Base-by-base conservation (phyloP, 2,888 invertebrate genomes). In the Eupithecia inturbata region DNA sequence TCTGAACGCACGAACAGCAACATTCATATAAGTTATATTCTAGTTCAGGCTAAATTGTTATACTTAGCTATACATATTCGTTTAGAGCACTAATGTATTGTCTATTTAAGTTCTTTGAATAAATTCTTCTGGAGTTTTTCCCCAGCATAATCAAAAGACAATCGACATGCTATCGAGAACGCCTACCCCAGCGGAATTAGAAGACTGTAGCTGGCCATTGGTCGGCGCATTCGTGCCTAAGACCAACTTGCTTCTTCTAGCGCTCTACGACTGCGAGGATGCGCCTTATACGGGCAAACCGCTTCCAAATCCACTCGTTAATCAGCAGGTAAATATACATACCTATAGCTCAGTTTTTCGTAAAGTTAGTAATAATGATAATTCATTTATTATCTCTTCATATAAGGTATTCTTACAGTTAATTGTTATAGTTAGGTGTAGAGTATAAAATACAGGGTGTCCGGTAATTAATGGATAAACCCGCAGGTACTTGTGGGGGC, bases 241-340 rank as follows among this genome's bases (percentile, higher is more conserved):
- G 36, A 94, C 94, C 41, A 94, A 94, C 78, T 84, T 94, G 39
- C 74, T 94, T 1, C 86, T 94, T 14, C 82, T 94, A 3, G 94
- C 94, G n/a, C 81, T 93, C 0, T 90, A 89, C 86, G 88, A 84
- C 73, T 80, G 79, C 31, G 82, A 80, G 14, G 66, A 66, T 7
- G 90, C 89, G 78, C 80, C 83, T 19, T 77, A 82, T 64, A 79
- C 73, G 3, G 87, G 86, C 76, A 53, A 80, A 75, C 78, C 86
- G 66, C 67, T 88, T 80, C 84, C 90, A 77, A 74, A 91, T 77
- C 92, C 94, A 1, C 80, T 91, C 2, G 72, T 82, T 57, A 94
- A 94, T 74, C 80, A 85, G 75, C 87, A 86, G 83, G 93, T 91
- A 73, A 63, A 60, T 57, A n/a, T n/a, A n/a, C 6, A n/a, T 3